Evolutionary conservation across 2,888 invertebrate species (phyloP), one percentile per base, ranked within the genome.

Genomic region (Cecidostiba fungosa): DNA sequence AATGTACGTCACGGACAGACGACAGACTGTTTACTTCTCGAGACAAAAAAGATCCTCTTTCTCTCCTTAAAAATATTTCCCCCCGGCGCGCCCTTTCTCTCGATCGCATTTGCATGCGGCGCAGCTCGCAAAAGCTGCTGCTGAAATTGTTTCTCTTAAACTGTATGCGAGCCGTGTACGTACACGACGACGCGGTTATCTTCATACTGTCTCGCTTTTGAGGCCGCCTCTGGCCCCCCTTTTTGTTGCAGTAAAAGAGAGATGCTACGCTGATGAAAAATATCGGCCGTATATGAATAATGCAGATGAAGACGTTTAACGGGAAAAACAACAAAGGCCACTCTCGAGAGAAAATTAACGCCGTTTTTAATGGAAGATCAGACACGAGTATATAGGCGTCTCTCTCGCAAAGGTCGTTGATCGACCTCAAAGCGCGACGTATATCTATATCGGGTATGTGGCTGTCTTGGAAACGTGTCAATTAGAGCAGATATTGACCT

Each of bases 161-260:
- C 82, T 32, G 59, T 4, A 23, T 5, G n/a, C n/a, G n/a, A n/a
- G n/a, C n/a, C 10, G 1, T 29, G n/a, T 29, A n/a, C 19, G 69
- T 36, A 26, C 23, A 39, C n/a, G 36, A 73, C 23, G n/a, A 12
- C 19, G 54, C 80, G 54, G 50, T 59, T 59, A 72, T 80, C 72
- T n/a, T 36, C 54, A n/a, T n/a, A 14, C n/a, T 59, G 54, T 39
- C 39, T 4, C 82, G 47, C 59, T 43, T 32, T 50, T 59, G 54
- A 69, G 88, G 86, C 87, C 85, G 86, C 85, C 85, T 89, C 88
- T 62, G 47, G 29, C 26, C 23, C 26, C 23, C 69, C 16, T 73
- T 32, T 23, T 32, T n/a, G 54, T 23, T 59, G 54, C 54, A 19
- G 54, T 5, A 59, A 8, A 59, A 6, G 8, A n/a, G 16, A 32